Conservation (phyloP, 2,888 invertebrate genomes). For the Acrocyrtus sp. region DNA sequence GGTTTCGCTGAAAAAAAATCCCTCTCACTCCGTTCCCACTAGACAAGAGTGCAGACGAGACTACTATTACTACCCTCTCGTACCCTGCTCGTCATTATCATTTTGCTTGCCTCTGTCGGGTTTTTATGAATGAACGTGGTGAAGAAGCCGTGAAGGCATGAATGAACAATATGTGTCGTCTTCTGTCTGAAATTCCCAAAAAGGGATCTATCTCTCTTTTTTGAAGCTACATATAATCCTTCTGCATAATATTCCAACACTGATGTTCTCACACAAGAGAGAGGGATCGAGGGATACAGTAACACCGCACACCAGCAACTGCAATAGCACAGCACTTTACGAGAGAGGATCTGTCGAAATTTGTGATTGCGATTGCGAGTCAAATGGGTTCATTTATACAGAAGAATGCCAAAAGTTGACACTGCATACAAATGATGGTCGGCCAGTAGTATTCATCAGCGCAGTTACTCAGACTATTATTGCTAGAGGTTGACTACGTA, state of each 20-base stretch:
- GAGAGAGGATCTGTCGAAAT: too few species aligned
- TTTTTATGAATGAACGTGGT: constrained; percentile 34
- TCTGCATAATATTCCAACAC: not conserved
- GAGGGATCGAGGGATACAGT: too few species aligned
- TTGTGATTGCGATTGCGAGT: too few species aligned
- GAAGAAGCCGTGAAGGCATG: not conserved
- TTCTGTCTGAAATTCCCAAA: not conserved
- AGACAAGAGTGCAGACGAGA: not conserved
- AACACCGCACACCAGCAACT: not conserved
- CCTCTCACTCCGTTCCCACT: not conserved
- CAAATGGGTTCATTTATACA: too few species aligned
- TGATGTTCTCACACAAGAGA: not conserved
- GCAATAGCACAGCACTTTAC: not conserved
- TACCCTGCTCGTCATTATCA: not conserved
- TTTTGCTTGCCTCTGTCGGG: constrained; percentile 1
- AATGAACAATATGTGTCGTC: not conserved
- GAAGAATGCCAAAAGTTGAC: not conserved
- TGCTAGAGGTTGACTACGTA: not conserved
- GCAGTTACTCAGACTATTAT: too few species aligned
- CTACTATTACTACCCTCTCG: not conserved
- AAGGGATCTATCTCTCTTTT: not conserved
- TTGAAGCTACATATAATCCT: too few species aligned
- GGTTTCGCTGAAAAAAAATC: not conserved
- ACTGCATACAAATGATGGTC: not conserved
- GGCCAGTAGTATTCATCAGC: not conserved